Percentiles rank a stretch among this genome's conserved stretches.
phyloP scores from a whole-genome alignment of 2,888 invertebrate genomes.

The Drosophila pegasa region DNA sequence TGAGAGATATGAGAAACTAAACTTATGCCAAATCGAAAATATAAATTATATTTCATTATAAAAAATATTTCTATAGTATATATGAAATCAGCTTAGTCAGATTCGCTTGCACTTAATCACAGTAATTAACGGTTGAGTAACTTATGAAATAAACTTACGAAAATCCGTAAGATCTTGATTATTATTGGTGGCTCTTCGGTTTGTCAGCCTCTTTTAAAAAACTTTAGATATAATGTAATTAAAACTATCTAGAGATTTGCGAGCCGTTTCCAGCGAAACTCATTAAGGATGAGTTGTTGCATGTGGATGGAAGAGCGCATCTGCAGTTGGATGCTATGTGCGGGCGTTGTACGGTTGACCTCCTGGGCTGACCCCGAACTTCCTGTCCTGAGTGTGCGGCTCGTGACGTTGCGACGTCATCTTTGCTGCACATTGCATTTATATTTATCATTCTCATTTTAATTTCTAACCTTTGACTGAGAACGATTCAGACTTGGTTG shows the following conservation, averaged over 20 bases:
- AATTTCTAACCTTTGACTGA: conserved; percentile 78
- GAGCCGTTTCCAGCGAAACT: conserved; percentile 29
- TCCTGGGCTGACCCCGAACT: conserved; percentile 67
- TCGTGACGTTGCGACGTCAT: conserved; percentile 37
- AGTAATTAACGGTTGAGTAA: not conserved
- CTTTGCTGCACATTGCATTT: conserved; percentile 35
- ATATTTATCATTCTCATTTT: conserved; percentile 63
- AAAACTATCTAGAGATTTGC: conserved; percentile 1
- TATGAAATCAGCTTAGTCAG: not conserved
- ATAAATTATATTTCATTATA: no score
- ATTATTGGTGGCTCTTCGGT: not conserved
- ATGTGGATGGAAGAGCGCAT: conserved; percentile 6
- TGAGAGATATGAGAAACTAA: no score
- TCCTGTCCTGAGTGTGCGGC: conserved; percentile 60
- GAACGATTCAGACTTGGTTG: conserved; percentile 27
- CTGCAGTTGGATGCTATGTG: conserved; percentile 23
- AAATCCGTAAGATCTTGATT: not conserved
- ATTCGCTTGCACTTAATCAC: not conserved
- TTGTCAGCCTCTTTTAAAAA: not conserved
- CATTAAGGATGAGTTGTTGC: conserved; percentile 12
- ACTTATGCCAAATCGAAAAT: no score
- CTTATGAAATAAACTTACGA: no score
- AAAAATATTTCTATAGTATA: no score
- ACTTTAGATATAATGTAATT: no score
- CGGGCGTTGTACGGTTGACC: conserved; percentile 48